Percentiles rank a stretch among this genome's conserved stretches.
Conservation (phyloP, 2,113 vertebrate genomes). For the Saccopteryx bilineata region DNA sequence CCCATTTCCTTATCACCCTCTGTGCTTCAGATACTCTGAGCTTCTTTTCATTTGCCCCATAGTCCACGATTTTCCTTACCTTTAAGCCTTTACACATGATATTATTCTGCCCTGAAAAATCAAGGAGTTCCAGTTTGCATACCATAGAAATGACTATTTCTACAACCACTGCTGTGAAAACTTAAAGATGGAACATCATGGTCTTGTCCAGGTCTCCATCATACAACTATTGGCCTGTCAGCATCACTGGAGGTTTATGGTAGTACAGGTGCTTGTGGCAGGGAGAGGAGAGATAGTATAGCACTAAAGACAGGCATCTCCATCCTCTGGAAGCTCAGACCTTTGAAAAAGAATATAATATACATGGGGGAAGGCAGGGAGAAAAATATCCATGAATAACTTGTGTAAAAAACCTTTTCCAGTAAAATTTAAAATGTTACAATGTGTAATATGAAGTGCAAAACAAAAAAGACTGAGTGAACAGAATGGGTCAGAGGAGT, state of each 20-base stretch:
- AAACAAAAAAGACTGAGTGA: background rate
- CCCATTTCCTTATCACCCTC: background rate
- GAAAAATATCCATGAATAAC: background rate
- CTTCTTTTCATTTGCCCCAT: background rate
- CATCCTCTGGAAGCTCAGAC: background rate
- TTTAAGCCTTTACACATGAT: background rate
- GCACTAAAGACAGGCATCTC: background rate
- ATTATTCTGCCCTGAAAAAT: background rate
- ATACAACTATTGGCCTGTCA: background rate
- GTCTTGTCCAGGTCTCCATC: background rate
- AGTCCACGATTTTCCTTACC: background rate
- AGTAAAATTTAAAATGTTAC: background rate
- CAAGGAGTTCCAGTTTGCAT: background rate
- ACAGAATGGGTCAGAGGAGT: background rate
- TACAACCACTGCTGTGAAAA: background rate
- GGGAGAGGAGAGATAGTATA: background rate
- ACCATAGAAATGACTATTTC: slow-evolving; percentile 23
- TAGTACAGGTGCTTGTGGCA: background rate
- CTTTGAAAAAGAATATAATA: slow-evolving; percentile 7
- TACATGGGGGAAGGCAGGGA: too few relatives aligned
- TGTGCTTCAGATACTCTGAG: background rate
- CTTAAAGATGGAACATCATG: background rate
- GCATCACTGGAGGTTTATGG: background rate
- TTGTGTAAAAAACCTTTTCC: slow-evolving; percentile 10
- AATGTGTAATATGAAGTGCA: background rate